phyloP scores from a whole-genome alignment of 2,888 invertebrate species.

The Drosophila niveifrons region DNA sequence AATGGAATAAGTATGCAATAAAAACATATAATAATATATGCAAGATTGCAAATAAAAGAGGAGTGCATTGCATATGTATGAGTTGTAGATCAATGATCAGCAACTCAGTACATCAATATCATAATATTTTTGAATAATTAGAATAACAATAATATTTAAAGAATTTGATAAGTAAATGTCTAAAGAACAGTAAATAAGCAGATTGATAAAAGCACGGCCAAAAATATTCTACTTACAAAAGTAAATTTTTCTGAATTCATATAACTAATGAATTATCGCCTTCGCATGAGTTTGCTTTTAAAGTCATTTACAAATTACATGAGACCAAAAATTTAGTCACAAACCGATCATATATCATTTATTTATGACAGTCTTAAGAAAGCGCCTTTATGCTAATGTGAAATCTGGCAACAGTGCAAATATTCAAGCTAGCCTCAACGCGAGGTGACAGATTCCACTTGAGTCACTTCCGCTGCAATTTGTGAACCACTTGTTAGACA shows the following conservation, averaged over 20 bases:
- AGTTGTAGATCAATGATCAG: no score
- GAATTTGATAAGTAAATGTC: conserved; percentile 4
- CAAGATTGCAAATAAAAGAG: no score
- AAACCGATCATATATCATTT: conserved; percentile 56
- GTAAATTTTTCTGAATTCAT: not conserved
- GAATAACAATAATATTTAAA: no score
- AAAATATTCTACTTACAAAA: not conserved
- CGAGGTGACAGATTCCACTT: conserved; percentile 40
- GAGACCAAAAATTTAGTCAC: conserved; percentile 6
- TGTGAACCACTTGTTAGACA: conserved; percentile 53
- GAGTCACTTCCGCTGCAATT: conserved; percentile 76
- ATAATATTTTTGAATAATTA: no score
- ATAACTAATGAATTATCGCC: conserved; percentile 16
- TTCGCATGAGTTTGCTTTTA: conserved; percentile 30
- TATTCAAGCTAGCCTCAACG: conserved; percentile 12
- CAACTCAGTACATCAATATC: no score
- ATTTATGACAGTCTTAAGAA: conserved; percentile 49
- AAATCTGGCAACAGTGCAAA: conserved; percentile 50
- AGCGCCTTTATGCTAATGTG: conserved; percentile 29
- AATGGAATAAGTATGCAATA: no score
- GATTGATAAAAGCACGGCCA: not conserved
- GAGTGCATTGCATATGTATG: no score
- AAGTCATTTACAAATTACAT: conserved; percentile 7
- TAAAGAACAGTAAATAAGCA: not conserved
- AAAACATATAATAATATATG: no score